Evolutionary conservation across 2,797 vertebrate genomes (phyloP).

Genomic region (Falco peregrinus): DNA sequence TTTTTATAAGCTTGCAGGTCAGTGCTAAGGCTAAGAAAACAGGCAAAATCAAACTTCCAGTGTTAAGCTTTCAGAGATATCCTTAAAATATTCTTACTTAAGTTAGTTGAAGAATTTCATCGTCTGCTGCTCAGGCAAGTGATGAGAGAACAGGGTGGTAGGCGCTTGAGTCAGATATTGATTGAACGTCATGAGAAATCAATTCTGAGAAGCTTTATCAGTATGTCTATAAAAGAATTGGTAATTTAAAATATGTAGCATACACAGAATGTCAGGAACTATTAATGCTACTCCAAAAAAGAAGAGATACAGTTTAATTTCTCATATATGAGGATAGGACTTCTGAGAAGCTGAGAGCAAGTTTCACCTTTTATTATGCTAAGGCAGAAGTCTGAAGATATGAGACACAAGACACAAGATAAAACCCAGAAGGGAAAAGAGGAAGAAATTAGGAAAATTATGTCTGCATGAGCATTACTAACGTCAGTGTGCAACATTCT

Average conservation of each 20-base stretch:
- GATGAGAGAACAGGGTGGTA: neutral
- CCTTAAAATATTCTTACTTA: neutral
- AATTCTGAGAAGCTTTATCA: neutral
- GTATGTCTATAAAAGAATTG: neutral
- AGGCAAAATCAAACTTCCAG: neutral
- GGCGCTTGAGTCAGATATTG: neutral
- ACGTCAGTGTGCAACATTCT: neutral
- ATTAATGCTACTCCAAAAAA: neutral
- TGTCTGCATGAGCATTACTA: neutral
- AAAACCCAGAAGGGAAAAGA: neutral
- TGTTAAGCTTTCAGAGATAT: neutral
- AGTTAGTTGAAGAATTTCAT: neutral
- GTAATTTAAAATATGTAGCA: neutral
- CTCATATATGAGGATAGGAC: neutral
- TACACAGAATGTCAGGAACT: neutral
- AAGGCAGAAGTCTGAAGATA: neutral
- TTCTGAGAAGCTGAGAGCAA: neutral
- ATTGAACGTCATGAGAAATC: constrained; percentile 1
- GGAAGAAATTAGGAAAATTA: neutral
- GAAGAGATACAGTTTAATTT: neutral
- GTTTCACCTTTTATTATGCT: neutral
- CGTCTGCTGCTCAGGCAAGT: neutral
- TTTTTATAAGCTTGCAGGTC: neutral
- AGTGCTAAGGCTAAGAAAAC: neutral
- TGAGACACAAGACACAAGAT: neutral